phyloP scores from a whole-genome alignment of 2,888 invertebrate genomes.

The Spilarctia lutea region DNA sequence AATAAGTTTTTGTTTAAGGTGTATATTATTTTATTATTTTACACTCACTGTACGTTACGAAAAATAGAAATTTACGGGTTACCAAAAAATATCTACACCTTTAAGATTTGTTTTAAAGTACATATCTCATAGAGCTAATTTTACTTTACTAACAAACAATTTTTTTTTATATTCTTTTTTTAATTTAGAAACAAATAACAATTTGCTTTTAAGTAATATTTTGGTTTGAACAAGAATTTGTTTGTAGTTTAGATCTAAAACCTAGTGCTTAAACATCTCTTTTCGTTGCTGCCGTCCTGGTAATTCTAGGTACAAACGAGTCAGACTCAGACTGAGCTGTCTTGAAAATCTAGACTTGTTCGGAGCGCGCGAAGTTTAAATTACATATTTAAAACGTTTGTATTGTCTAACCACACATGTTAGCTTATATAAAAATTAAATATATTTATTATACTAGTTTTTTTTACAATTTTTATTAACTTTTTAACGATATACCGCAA shows the following conservation, averaged over 20 bases:
- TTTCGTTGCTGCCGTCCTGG: constrained; percentile 70
- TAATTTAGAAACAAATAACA: not conserved
- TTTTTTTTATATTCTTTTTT: constrained; percentile 11
- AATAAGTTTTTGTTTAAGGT: no score
- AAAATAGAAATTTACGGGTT: no score
- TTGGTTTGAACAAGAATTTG: constrained; percentile 48
- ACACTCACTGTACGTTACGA: no score
- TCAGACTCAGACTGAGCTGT: constrained; percentile 58
- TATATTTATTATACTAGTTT: not conserved
- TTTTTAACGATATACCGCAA: not conserved
- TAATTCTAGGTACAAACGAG: constrained; percentile 78
- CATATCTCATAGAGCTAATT: not conserved
- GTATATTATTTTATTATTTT: no score
- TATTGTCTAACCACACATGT: not conserved
- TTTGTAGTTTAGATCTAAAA: constrained; percentile 41
- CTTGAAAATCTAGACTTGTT: constrained; percentile 42
- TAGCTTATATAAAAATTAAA: not conserved
- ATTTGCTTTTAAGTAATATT: not conserved
- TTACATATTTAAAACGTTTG: not conserved
- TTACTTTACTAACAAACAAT: not conserved
- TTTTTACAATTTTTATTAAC: not conserved
- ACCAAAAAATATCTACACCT: no score
- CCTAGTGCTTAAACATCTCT: constrained; percentile 72
- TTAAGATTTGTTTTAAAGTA: not conserved
- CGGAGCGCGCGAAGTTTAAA: constrained; percentile 18